These are phyloP conservation scores for Suncus etruscus DNA, from an alignment of 2,113 vertebrate genomes.

Conservation along the genomic window DNA sequence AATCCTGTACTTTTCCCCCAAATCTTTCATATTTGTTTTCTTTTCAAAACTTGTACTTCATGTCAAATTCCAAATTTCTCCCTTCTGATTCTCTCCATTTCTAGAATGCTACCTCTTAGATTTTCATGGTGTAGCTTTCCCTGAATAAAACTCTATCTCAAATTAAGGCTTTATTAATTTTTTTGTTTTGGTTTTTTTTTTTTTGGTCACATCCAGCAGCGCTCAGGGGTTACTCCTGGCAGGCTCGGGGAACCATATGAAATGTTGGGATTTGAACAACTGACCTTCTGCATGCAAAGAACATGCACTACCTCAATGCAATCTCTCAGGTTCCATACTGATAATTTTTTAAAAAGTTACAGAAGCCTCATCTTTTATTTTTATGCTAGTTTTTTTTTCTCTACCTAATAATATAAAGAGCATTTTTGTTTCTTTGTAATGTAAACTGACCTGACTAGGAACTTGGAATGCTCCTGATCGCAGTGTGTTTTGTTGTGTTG, in stretches of 20 bases:
- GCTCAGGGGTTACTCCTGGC: too few relatives aligned
- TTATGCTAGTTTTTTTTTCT: neutral
- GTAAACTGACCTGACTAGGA: neutral
- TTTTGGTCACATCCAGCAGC: too few relatives aligned
- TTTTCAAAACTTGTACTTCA: neutral
- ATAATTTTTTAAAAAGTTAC: neutral
- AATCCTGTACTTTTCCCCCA: neutral
- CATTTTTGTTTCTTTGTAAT: neutral
- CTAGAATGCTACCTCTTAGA: neutral
- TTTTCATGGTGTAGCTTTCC: conserved; percentile 40
- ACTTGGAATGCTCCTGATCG: neutral
- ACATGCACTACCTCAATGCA: too few relatives aligned
- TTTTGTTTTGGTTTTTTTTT: too few relatives aligned
- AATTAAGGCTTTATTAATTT: neutral
- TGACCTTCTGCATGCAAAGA: too few relatives aligned
- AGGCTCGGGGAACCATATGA: too few relatives aligned
- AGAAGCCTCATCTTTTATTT: neutral
- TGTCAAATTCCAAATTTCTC: neutral
- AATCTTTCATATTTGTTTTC: neutral
- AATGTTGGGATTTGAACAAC: too few relatives aligned
- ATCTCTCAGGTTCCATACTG: too few relatives aligned
- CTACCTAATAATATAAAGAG: neutral
- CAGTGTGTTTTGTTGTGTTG: neutral
- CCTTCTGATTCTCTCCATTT: neutral
- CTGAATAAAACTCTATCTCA: conserved; percentile 19